phyloP scores from a whole-genome alignment of 2,797 vertebrate species.

The Fistularia tabacaria region DNA sequence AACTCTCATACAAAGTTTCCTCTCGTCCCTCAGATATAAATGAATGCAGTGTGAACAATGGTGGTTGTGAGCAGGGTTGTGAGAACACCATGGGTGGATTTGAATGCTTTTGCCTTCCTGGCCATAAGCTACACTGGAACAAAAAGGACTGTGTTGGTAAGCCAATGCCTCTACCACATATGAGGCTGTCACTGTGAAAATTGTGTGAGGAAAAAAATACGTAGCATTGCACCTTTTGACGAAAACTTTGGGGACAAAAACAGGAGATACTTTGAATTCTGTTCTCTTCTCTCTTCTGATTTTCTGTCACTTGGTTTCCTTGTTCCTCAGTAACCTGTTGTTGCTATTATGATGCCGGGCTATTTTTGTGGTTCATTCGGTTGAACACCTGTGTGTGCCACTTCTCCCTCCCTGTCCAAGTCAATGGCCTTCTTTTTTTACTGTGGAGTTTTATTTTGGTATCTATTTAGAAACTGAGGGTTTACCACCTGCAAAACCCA shows the following conservation, averaged over 20 bases:
- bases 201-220: not conserved
- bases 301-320: slow-evolving; percentile 64
- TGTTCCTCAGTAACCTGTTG: slow-evolving; percentile 44
- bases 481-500: slow-evolving; percentile 62
- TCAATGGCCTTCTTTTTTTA: slow-evolving; percentile 26
- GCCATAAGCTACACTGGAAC: slow-evolving; percentile 95
- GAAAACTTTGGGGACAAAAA: slow-evolving; percentile 71
- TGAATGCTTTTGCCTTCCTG: slow-evolving; percentile 86
- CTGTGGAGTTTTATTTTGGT: slow-evolving; percentile 80
- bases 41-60: slow-evolving; percentile 94
- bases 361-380: slow-evolving; percentile 1
- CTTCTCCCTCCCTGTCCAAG: no score
- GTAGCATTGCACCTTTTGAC: slow-evolving; percentile 17
- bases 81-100: slow-evolving; percentile 86
- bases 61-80: slow-evolving; percentile 90
- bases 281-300: slow-evolving; percentile 67
- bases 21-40: slow-evolving; percentile 81
- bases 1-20: slow-evolving; percentile 5
- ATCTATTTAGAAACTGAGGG: slow-evolving; percentile 84
- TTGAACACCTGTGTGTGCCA: slow-evolving; percentile 2
- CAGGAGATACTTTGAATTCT: slow-evolving; percentile 94
- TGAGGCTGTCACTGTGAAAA: slow-evolving; percentile 11
- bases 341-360: slow-evolving; percentile 2
- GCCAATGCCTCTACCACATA: slow-evolving; percentile 67
- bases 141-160: slow-evolving; percentile 98